Evolutionary conservation across 2,113 vertebrate genomes (phyloP), one percentile per base, ranked within the genome.

Genomic region (Tenrec ecaudatus): DNA sequence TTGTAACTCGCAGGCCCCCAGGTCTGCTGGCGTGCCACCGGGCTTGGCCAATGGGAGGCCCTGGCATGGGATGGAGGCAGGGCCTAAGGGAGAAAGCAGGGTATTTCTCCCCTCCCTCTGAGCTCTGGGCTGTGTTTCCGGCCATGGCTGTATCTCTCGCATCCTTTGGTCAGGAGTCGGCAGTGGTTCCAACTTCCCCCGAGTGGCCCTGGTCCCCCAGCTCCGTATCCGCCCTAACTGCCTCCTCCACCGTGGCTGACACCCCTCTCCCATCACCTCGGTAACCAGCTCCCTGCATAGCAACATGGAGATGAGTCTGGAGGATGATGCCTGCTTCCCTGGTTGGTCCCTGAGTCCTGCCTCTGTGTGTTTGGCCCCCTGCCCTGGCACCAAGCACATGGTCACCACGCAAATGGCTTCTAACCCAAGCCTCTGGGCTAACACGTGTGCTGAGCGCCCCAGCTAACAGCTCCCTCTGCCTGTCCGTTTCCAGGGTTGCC

Each of bases 401-500:
- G 0, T 84, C 88, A 40, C 23, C 23, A 29, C 17, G 31, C 40
- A 38, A 23, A 57, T 22, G 31, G 3, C 6, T 27, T 33, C 38
- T 47, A 0, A 6, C 0, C 38, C 36, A 27, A 43, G 36, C 23
- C 8, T 78, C 36, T 17, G 47, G 2, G 58, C n/a, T 1, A 33
- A 66, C 82, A 62, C 47, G 6, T 0, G 5, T 0, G 16, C n/a
- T 43, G 1, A 27, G 10, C 3, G 1, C 22, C 8, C 19, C 86
- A 6, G 3, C 57, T 95, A 3, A 95, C 11, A 10, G 9, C 66
- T 22, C 1, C 3, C 29, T 58, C 69, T 78, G 47, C 47, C 47
- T 53, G 89, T 92, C 69, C 38, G 60, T 82, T 85, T 31, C 10
- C 93, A 97, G 95, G 77, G 20, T 33, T 11, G 3, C 73, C 16